A percentile compares a stretch with the other conserved stretches of the same genome.
Conservation (phyloP, 2,888 invertebrate genomes). For the Acrobeloides nanus region DNA sequence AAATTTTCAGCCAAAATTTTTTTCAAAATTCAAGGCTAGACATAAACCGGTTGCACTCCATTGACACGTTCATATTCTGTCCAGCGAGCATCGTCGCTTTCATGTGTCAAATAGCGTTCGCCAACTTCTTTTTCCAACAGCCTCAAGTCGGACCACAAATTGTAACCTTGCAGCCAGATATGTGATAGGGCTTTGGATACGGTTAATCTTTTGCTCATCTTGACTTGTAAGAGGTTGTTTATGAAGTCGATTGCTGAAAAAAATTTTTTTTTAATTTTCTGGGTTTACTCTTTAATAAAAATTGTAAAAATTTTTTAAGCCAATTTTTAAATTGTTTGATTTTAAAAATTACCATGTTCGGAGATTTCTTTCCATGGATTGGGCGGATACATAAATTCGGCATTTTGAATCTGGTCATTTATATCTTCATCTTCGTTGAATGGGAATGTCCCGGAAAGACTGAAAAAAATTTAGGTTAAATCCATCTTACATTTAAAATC, state of each 20-base stretch:
- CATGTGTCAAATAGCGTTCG: conserved; percentile 77
- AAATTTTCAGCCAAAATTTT: no score
- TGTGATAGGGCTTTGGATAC: conserved; percentile 84
- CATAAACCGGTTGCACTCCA: conserved; percentile 52
- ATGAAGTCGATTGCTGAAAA: conserved; percentile 89
- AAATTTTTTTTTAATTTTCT: conserved; percentile 10
- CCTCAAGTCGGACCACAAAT: conserved; percentile 88
- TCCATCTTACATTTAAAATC: conserved; percentile 8
- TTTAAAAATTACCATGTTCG: conserved; percentile 66
- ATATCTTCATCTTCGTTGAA: conserved; percentile 99
- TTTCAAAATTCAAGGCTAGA: conserved; percentile 16
- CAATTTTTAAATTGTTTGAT: background rate
- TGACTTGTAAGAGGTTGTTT: conserved; percentile 86
- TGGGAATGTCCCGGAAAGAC: conserved; percentile 94
- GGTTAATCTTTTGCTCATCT: conserved; percentile 57
- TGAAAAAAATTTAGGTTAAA: conserved; percentile 53
- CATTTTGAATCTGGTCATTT: conserved; percentile 97
- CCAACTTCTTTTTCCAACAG: conserved; percentile 74
- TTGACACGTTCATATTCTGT: conserved; percentile 61
- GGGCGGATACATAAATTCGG: conserved; percentile 98
- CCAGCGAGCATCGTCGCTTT: conserved; percentile 87
- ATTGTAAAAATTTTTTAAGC: conserved; percentile 1
- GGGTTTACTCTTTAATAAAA: conserved; percentile 3
- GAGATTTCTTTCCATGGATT: conserved; percentile 95
- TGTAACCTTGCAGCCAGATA: conserved; percentile 86